Base-by-base conservation (phyloP, 2,113 vertebrate genomes). In the Tenebrosternarchus preto region DNA sequence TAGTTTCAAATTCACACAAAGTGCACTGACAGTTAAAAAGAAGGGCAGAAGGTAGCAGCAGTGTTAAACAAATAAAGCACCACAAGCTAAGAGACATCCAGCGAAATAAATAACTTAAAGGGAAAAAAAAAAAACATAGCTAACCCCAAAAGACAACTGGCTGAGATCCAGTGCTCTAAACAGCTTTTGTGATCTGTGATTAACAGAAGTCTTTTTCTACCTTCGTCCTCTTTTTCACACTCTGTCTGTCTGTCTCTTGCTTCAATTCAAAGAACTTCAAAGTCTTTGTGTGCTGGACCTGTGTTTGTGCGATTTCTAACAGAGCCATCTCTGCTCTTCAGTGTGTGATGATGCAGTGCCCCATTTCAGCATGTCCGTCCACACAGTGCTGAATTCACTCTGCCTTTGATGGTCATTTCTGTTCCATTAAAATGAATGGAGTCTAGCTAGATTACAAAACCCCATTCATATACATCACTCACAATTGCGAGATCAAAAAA, bases 341-440 rank as follows among this genome's bases (percentile, higher is more conserved):
- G 29, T 71, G 50, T 71, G 50, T 25, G 29, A 64, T 75, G 77
- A 74, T 53, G 70, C 59, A 67, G 57, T 19, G 24, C 73, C n/a
- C 76, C 46, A 73, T 82, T 78, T 79, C 70, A 36, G 20, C 43
- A 50, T 33, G 61, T 76, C 67, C 69, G 43, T 77, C 72, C 46
- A 43, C 63, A 74, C 67, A 55, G 64, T 27, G 33, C 20, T 25
- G 7, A 70, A 76, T 66, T 46, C 53, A 59, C 67, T 73, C 55
- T 71, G 50, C 67, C 75, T 87, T 85, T 84, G 75, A 81, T 77
- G 76, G 69, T 72, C 78, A 81, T 84, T 84, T 84, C 76, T 55
- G 31, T 66, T 63, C 72, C 79, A 76, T 85, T 85, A 79, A 75
- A 80, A 83, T 27, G 16, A 77, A 80, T 70, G 24, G 74, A 81